Base-by-base conservation (phyloP, 2,888 invertebrate genomes). In the Neuroscelio doddi region DNA sequence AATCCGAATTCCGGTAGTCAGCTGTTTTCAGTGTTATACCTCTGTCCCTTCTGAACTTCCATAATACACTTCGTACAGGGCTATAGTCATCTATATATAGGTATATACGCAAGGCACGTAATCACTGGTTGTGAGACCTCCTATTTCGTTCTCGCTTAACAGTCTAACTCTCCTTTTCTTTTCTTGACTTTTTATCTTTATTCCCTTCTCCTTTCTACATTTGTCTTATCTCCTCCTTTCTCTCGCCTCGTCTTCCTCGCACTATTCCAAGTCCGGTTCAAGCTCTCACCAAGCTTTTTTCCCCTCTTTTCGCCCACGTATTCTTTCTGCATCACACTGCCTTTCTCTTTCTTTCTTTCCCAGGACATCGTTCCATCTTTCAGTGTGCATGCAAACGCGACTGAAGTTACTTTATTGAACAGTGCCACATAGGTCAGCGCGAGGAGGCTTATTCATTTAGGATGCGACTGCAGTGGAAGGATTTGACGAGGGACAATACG, bases 1-100 rank as follows among this genome's bases (percentile, higher is more conserved):
- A 78, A 79, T 77, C 76, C 72, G 71, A 76, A 81, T 82, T 82
- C 80, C 80, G 79, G 80, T 77, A 78, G 77, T 80, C 81, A 80
- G 79, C 80, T 81, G 81, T 81, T 80, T 74, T 68, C 73, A 30
- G 59, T 56, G 68, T 66, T 68, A 64, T 50, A 59, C 56, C 63
- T 42, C 64, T 47, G 68, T 75, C 72, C 71, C 72, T 63, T 72
- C 38, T 39, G 42, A 55, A 65, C 66, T 55, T 14, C 62, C 65
- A 57, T 64, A 58, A 62, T 61, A 61, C 61, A 57, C 46, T 59
- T 53, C 45, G 50, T 29, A 57, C 55, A 45, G 51, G 52, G 32
- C 58, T 41, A 50, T 58, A 50, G 51, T 39, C 44, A 53, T 59
- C 21, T 50, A 55, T 55, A 44, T 49, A 51, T 42, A 52, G 66